Percentiles rank a stretch among this genome's conserved stretches.
phyloP scores from a whole-genome alignment of 2,888 invertebrate genomes.

The Cryptophagus acutangulus region DNA sequence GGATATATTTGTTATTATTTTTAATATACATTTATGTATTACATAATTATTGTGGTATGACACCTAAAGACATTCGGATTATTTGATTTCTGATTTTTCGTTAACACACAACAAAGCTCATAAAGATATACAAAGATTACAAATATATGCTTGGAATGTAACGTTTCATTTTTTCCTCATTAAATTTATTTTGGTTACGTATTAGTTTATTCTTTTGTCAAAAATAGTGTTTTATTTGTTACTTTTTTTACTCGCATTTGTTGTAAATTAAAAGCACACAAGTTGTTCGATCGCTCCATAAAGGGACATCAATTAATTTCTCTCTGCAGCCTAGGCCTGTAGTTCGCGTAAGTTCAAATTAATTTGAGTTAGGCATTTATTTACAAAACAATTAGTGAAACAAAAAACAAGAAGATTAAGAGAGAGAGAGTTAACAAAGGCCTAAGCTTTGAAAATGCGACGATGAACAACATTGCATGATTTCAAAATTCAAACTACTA shows the following conservation, averaged over 20 bases:
- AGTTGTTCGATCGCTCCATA: slow-evolving; percentile 4
- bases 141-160: slow-evolving; percentile 43
- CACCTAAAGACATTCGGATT: slow-evolving; percentile 47
- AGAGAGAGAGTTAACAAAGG: no score
- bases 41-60: slow-evolving; percentile 49
- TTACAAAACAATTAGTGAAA: neutral
- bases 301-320: slow-evolving; percentile 5
- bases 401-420: no score
- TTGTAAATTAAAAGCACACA: slow-evolving; percentile 3
- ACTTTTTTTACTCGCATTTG: slow-evolving; percentile 6
- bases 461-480: no score
- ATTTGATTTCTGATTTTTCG: slow-evolving; percentile 42
- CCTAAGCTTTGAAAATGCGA: no score
- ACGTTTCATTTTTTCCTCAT: slow-evolving; percentile 32
- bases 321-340: slow-evolving; percentile 12
- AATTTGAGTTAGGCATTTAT: neutral
- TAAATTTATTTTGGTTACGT: slow-evolving; percentile 27
- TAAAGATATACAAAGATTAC: slow-evolving; percentile 37
- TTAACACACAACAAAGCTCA: slow-evolving; percentile 47
- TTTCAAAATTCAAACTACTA: no score
- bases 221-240: slow-evolving; percentile 42
- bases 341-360: neutral
- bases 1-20: slow-evolving; percentile 14
- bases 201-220: slow-evolving; percentile 34
- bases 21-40: slow-evolving; percentile 49